Evolutionary conservation across 30 jellyfish, hydroid and myxozoan genomes (phyloP), one percentile per base, ranked within the genome.

Genomic region (Cassiopea xamachana): DNA sequence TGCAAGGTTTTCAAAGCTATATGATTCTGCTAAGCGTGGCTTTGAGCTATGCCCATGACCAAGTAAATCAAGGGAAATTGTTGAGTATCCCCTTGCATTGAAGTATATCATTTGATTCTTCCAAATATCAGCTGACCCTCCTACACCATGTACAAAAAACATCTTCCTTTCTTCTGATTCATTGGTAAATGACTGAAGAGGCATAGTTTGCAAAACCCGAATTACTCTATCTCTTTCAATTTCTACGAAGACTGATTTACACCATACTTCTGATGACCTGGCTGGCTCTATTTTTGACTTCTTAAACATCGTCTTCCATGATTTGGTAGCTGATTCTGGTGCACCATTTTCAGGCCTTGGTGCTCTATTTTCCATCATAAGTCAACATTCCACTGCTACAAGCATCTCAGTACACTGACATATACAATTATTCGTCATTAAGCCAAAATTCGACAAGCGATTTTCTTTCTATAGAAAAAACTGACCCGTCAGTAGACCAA

Each of bases 11-110:
- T 73, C 59, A 72, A 96, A 96, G 27, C 69, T 58, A 60, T 96
- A 96, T 8, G 96, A 84, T 10, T 70, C 85, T 3, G 81, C 60
- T 16, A 67, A 14, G 58, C 68, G 73, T 7, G 99, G 99, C 50
- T 92, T 96, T 45, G 98, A 92, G 94, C 99, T 96, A 8, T 50
- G 46, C 3, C 99, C 99, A 83, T 96, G 99, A 7, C 99, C 99
- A 8, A 96, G 92, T 46, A 96, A 84, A 90, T 96, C 99, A 13
- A 93, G 93, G 19, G 99, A 90, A 55, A 96, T 84, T 39, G 95
- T 86, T 18, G 86, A 97, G 75, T 91, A 96, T 43, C 98, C 98
- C 50, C 92, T 81, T 43, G 86, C 78, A 61, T 80, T 90, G 67
- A 92, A 96, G 51, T 68, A 89, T 13, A 79, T 46, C 50, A 92